Evolutionary conservation across 2,888 invertebrate genomes (phyloP).

Genomic region (Dynastes grantii): DNA sequence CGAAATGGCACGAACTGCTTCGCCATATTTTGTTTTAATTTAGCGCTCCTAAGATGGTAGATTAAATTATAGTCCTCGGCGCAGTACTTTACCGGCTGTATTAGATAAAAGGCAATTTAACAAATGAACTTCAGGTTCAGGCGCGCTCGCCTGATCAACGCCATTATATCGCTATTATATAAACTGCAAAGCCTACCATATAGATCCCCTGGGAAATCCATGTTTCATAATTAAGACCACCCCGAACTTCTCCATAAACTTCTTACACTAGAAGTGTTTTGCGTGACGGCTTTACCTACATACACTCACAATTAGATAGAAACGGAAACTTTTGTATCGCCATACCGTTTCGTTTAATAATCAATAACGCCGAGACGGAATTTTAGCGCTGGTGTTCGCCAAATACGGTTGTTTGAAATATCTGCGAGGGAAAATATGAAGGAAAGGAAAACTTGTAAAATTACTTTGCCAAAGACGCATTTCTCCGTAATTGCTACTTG

Average conservation of each 20-base stretch:
- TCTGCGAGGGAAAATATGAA: neutral
- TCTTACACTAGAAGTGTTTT: slow-evolving; percentile 32
- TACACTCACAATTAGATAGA: slow-evolving; percentile 1
- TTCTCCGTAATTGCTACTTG: too few species aligned
- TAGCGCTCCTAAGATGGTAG: neutral
- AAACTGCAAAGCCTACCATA: slow-evolving; percentile 43
- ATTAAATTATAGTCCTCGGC: slow-evolving; percentile 8
- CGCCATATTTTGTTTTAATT: slow-evolving; percentile 9
- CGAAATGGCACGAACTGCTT: neutral
- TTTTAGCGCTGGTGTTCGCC: neutral
- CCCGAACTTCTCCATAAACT: slow-evolving; percentile 39
- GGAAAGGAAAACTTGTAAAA: neutral
- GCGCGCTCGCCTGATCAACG: slow-evolving; percentile 31
- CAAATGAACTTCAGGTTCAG: slow-evolving; percentile 30
- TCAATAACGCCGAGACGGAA: neutral
- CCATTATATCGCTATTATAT: slow-evolving; percentile 35
- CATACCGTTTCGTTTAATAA: neutral
- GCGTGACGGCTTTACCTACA: slow-evolving; percentile 31
- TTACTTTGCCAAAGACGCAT: too few species aligned
- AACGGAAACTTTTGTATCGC: slow-evolving; percentile 25
- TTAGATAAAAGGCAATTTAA: slow-evolving; percentile 41
- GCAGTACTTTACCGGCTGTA: neutral
- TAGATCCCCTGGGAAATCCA: slow-evolving; percentile 34
- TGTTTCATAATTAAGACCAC: slow-evolving; percentile 45
- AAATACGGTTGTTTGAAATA: neutral